Conservation (phyloP, 2,888 invertebrate genomes). For the Tinea pellionella region DNA sequence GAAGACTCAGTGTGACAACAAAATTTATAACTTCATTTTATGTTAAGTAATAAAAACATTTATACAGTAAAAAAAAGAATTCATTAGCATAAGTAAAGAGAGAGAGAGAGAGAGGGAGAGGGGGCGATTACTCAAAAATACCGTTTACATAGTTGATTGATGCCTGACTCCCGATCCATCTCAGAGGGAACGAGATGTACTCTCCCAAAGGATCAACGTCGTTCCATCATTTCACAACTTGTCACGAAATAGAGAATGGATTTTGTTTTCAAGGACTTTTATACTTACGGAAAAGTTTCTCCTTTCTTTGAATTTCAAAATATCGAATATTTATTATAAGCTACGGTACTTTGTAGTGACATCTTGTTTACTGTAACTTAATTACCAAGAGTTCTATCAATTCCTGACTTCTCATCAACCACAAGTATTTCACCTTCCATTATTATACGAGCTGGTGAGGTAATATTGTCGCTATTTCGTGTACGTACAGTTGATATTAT, state of each 20-base stretch:
- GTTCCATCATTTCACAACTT: slow-evolving; percentile 6
- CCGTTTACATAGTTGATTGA: slow-evolving; percentile 13
- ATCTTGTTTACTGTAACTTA: no score
- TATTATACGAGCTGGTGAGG: no score
- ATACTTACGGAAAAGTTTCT: background rate
- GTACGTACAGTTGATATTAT: no score
- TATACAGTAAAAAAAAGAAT: background rate
- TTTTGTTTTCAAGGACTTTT: background rate
- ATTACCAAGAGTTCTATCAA: no score
- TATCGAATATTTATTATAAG: no score
- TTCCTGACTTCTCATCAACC: no score
- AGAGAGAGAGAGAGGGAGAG: background rate
- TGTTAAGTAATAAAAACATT: background rate
- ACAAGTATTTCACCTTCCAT: no score
- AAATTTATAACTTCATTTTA: background rate
- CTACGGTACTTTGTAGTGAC: no score
- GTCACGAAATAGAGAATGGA: slow-evolving; percentile 3
- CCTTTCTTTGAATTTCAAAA: background rate
- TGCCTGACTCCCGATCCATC: slow-evolving; percentile 14
- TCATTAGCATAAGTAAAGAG: slow-evolving; percentile 6
- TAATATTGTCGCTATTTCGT: no score
- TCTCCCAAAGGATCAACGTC: background rate
- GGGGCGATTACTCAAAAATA: background rate
- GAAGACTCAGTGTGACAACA: no score
- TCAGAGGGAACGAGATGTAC: background rate